Base-by-base conservation (phyloP, 1,140 invertebrate genomes). In the Ganaspis sp. region DNA sequence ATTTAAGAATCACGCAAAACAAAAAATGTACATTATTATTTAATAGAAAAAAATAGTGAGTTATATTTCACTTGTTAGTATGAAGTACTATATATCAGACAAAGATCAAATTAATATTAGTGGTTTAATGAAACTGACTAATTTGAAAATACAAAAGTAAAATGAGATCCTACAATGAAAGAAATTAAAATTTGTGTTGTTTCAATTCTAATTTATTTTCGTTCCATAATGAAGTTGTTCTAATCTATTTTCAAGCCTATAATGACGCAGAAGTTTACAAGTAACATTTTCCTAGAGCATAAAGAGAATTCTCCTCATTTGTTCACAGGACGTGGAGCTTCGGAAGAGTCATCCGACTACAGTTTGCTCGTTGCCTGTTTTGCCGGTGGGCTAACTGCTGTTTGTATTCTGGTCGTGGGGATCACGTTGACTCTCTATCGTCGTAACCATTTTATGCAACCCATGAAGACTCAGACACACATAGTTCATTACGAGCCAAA, bases 361-460 rank as follows among this genome's bases (percentile, higher is more conserved):
- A 89, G 87, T 78, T 81, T 89, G 17, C 64, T 89, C 73, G 86
- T 89, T 9, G 88, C 88, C 1, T 89, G 85, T 75, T 89, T 89
- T 72, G 87, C 87, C 19, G 87, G 88, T 11, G 86, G 88, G 9
- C 53, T 89, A 45, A 89, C 88, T 3, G 88, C 88, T 5, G 75
- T 88, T n/a, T 89, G 87, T 74, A 89, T 89, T 37, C 82, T 89
- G 45, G 82, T 89, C 11, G 82, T 89, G 0, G 88, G 86, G 26
- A 78, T 89, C n/a, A 88, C 86, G 9, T 58, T 89, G 70, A 89
- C 87, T 2, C 53, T 89, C 9, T 87, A 89, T 54, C 84, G 87
- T 29, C 84, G 88, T 0, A 84, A 69, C 49, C 84, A 87, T 70
- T 79, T 85, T 15, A 79, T 76, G 29, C 84, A 80, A 21, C 49